Conservation (phyloP, 53 echinoderm and acorn worm species). For the Luidia sarsii region DNA sequence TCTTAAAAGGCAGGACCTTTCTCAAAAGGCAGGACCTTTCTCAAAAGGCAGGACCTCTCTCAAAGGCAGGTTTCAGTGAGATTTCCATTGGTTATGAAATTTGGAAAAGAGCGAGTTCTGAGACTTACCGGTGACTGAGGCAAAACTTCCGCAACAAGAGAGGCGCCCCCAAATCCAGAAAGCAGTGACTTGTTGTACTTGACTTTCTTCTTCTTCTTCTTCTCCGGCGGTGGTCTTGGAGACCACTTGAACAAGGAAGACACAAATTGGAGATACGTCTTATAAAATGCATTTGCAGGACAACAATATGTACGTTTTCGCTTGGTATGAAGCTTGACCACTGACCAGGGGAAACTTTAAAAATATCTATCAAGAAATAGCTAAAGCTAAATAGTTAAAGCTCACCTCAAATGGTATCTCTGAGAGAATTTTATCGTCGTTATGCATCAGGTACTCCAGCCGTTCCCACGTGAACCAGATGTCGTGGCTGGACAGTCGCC, state of each 20-base stretch:
- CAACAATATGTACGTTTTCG: background rate
- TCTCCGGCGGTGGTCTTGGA: conserved; percentile 84
- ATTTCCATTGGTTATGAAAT: background rate
- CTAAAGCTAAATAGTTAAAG: background rate
- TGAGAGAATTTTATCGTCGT: conserved; percentile 75
- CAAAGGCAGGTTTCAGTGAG: too few species aligned
- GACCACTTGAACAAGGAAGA: conserved; percentile 72
- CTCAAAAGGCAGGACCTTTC: too few species aligned
- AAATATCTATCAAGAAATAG: background rate
- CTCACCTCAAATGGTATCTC: conserved; percentile 94
- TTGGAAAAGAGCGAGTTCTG: conserved; percentile 4
- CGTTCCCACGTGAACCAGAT: conserved; percentile 97
- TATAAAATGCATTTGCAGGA: background rate
- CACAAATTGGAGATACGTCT: background rate
- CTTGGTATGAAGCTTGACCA: too few species aligned
- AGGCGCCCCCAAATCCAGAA: conserved; percentile 86
- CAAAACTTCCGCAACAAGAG: conserved; percentile 59
- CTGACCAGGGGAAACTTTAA: background rate
- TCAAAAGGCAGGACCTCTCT: too few species aligned
- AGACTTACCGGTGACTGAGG: conserved; percentile 75
- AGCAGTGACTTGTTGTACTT: conserved; percentile 78
- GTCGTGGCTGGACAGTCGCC: conserved; percentile 88
- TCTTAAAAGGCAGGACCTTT: too few species aligned
- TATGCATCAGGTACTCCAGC: conserved; percentile 81
- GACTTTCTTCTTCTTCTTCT: conserved; percentile 87